These are phyloP conservation scores for Nerophis lumbriciformis DNA, from an alignment of 2,113 vertebrate species.

Conservation along the genomic window DNA sequence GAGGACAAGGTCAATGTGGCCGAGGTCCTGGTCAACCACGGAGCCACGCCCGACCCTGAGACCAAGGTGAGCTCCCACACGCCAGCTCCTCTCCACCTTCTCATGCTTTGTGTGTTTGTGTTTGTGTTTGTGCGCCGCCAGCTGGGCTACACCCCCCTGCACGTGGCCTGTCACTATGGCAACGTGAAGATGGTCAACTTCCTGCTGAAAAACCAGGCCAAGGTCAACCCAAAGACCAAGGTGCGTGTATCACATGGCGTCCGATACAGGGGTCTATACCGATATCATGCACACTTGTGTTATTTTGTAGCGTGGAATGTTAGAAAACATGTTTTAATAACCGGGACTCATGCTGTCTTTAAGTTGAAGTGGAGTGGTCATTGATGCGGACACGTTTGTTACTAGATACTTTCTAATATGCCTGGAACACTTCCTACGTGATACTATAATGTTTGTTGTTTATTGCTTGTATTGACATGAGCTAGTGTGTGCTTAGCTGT, in stretches of 20 bases:
- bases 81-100: background rate
- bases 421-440: no score
- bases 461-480: no score
- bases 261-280: no score
- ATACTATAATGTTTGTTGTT: no score
- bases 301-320: no score
- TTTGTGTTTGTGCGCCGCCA: constrained; percentile 39
- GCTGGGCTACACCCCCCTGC: constrained; percentile 94
- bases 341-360: no score
- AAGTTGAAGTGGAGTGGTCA: no score
- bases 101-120: background rate
- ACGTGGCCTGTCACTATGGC: constrained; percentile 97
- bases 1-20: constrained; percentile 95
- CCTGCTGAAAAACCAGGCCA: constrained; percentile 89
- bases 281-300: no score
- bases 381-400: no score
- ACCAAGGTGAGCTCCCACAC: constrained; percentile 79
- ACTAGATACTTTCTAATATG: no score
- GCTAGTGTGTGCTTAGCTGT: no score
- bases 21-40: constrained; percentile 91
- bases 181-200: constrained; percentile 96
- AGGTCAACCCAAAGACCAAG: constrained; percentile 95
- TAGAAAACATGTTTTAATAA: no score
- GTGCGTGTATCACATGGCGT: constrained; percentile 53
- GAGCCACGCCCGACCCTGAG: constrained; percentile 80